phyloP scores from a whole-genome alignment of 2,113 vertebrate genomes.

The Ictalurus punctatus region DNA sequence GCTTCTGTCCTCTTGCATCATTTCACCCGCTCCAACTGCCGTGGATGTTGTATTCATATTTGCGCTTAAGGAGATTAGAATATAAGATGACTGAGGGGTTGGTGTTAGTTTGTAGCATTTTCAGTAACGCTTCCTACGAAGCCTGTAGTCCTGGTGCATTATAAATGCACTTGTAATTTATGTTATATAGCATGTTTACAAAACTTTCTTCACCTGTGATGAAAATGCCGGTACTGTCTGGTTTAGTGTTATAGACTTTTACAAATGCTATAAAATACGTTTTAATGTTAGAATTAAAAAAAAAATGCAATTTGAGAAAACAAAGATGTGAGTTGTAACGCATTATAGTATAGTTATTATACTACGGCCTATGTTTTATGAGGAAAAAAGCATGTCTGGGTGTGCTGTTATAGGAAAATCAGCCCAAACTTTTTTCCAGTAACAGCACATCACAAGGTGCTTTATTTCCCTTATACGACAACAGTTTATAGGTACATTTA shows the following conservation, averaged over 20 bases:
- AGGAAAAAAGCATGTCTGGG: neutral
- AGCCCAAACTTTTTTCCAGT: neutral
- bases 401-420: neutral
- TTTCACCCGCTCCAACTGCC: constrained; percentile 29
- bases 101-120: constrained; percentile 3
- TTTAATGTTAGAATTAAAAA: neutral
- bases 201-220: neutral
- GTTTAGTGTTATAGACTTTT: neutral
- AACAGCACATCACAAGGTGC: neutral
- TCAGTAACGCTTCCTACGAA: neutral
- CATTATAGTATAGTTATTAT: neutral
- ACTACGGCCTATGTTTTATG: neutral
- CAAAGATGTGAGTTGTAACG: neutral
- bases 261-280: neutral
- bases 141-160: neutral
- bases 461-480: neutral
- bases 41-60: neutral
- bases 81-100: neutral
- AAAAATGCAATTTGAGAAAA: neutral
- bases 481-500: neutral
- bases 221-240: neutral
- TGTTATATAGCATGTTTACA: neutral
- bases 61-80: constrained; percentile 26
- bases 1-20: constrained; percentile 44
- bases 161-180: neutral